Conservation (phyloP, 2,113 vertebrate species). For the Aptenodytes forsteri region DNA sequence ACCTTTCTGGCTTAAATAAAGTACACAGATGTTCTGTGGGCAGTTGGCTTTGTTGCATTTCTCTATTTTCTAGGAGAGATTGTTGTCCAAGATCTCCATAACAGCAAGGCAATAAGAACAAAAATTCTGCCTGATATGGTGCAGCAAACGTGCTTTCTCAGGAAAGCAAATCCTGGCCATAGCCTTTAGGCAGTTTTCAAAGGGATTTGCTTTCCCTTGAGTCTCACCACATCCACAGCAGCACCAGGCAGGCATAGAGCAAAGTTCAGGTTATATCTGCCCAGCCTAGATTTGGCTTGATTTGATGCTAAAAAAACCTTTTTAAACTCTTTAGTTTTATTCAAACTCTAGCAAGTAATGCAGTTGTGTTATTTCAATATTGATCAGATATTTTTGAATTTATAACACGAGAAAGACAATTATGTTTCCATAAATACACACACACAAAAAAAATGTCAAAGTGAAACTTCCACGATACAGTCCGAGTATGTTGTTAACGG, state of each 20-base stretch:
- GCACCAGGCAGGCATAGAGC: not conserved
- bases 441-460: not conserved
- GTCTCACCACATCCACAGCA: not conserved
- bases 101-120: not conserved
- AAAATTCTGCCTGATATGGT: not conserved
- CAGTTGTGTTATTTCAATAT: not conserved
- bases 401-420: not conserved
- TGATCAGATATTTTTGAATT: not conserved
- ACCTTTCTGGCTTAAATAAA: not conserved
- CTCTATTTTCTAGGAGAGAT: not conserved
- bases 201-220: not conserved
- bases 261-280: not conserved
- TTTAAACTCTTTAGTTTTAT: not conserved
- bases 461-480: not conserved
- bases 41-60: not conserved
- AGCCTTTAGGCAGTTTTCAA: not conserved
- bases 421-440: not conserved
- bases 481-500: not conserved
- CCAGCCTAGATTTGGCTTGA: not conserved
- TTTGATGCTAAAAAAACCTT: not conserved
- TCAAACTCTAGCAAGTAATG: not conserved
- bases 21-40: no score
- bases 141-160: not conserved
- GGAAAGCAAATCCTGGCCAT: not conserved
- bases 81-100: not conserved